Conservation (phyloP, 23 tunicate genomes). For the Styela plicata region DNA sequence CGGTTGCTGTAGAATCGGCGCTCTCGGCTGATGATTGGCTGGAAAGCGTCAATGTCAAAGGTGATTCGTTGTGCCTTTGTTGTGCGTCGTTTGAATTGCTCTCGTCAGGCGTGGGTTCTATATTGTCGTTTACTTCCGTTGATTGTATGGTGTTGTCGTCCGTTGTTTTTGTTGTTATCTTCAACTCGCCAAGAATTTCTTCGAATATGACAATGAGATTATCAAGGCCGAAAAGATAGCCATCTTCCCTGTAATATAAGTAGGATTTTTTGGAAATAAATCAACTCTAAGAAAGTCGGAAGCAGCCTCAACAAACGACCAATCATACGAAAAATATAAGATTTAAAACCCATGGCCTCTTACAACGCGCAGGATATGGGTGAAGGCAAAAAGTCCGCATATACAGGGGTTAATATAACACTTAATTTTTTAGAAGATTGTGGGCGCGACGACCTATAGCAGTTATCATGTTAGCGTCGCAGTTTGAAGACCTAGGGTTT, state of each 20-base stretch:
- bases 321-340: no score
- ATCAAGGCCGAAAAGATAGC: slow-evolving; percentile 86
- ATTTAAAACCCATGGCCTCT: no score
- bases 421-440: no score
- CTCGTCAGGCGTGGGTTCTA: background rate
- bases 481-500: no score
- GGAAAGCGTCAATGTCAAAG: slow-evolving; percentile 1
- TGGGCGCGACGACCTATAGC: no score
- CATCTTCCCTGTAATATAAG: slow-evolving; percentile 78
- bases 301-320: no score
- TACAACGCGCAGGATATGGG: no score
- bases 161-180: background rate
- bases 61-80: background rate
- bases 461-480: no score
- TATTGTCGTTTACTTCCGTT: background rate
- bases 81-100: background rate
- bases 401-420: no score
- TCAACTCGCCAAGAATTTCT: slow-evolving; percentile 27
- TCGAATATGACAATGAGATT: slow-evolving; percentile 67
- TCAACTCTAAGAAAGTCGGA: no score
- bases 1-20: background rate
- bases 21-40: slow-evolving; percentile 25
- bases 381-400: no score
- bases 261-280: no score
- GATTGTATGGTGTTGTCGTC: background rate